Evolutionary conservation across 2,888 invertebrate genomes (phyloP).

Genomic region (Lithophane socia): DNA sequence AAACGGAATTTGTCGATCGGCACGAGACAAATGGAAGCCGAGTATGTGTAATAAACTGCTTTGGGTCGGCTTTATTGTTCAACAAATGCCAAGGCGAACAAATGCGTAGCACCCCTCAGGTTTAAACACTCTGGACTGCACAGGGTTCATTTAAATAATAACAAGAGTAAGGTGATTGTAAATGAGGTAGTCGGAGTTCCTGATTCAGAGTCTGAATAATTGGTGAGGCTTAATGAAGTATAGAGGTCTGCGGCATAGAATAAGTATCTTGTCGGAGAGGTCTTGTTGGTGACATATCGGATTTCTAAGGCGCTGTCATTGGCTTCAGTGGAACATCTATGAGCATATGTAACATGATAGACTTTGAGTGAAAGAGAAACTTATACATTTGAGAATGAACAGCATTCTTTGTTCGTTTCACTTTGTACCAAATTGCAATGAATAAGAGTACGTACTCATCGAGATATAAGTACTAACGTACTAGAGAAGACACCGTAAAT

Average conservation of each 20-base stretch:
- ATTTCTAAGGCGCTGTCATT: not conserved
- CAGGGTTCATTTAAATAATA: constrained; percentile 42
- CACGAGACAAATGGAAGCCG: not conserved
- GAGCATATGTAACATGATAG: no score
- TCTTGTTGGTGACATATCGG: not conserved
- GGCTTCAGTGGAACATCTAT: no score
- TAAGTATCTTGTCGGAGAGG: no score
- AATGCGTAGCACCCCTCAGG: not conserved
- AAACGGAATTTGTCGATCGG: not conserved
- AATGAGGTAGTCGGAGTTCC: constrained; percentile 18
- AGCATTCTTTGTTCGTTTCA: no score
- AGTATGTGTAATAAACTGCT: not conserved
- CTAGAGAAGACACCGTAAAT: no score
- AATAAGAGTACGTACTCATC: no score
- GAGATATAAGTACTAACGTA: no score
- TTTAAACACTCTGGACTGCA: constrained; percentile 2
- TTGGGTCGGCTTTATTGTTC: not conserved
- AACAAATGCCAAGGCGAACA: not conserved
- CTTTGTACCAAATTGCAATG: not conserved
- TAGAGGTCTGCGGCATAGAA: constrained; percentile 3
- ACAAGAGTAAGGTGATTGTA: constrained; percentile 34
- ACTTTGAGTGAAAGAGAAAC: no score
- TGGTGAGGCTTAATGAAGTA: constrained; percentile 28
- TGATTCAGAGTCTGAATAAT: constrained; percentile 29
- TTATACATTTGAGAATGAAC: no score